Conservation (phyloP, 2,113 vertebrate species). For the Balaeniceps rex region DNA sequence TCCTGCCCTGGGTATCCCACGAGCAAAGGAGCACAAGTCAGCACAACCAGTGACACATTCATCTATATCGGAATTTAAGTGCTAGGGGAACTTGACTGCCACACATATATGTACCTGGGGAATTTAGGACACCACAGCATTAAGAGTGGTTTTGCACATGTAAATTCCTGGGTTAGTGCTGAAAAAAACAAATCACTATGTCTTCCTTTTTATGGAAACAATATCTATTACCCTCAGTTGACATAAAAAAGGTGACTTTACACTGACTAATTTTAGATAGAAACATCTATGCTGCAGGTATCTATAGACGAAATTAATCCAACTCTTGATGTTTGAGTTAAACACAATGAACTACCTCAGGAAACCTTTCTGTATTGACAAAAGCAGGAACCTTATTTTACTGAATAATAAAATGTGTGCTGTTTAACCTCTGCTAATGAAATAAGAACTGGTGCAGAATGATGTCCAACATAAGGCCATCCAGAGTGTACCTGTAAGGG, state of each 20-base stretch:
- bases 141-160: not conserved
- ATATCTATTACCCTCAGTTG: not conserved
- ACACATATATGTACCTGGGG: not conserved
- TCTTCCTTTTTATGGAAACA: not conserved
- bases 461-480: not conserved
- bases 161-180: not conserved
- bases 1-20: not conserved
- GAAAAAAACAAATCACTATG: not conserved
- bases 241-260: not conserved
- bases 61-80: not conserved
- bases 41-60: not conserved
- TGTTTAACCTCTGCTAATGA: not conserved
- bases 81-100: not conserved
- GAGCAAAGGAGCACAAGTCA: not conserved
- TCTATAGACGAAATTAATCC: not conserved
- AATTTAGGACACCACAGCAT: not conserved
- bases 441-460: not conserved
- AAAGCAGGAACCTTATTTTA: not conserved
- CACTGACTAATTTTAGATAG: not conserved
- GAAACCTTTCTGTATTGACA: not conserved
- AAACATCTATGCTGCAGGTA: not conserved
- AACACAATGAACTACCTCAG: not conserved
- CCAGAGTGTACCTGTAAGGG: not conserved
- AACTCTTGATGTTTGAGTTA: not conserved
- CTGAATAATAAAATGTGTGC: not conserved